Base-by-base conservation (phyloP, 2,888 invertebrate species). In the Smittia aterrima region DNA sequence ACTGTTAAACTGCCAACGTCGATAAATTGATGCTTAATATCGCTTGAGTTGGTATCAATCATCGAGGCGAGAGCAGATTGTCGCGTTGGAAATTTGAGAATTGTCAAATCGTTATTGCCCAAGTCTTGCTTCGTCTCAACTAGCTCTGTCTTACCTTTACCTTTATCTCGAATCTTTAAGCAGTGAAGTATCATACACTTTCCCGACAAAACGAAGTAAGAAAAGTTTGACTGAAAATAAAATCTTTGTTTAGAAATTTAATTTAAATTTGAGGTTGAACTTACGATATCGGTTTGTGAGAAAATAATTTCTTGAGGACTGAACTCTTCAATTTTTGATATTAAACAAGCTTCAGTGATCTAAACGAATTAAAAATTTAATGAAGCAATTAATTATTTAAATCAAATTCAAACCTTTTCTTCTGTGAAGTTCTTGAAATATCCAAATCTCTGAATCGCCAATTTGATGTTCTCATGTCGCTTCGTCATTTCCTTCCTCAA, bases 151-250 rank as follows among this genome's bases (percentile, higher is more conserved):
- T 40, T 72, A 1, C 62, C 62, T 4, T 72, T 72, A n/a, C 20
- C 1, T n/a, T 53, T 64, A 66, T 80, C 81, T 77, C 78, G 77
- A 64, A 81, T 78, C 76, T 80, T 79, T 0, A 83, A 77, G 71
- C 80, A 80, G 74, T 83, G 83, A 9, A 83, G 76, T 25, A 83
- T 81, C 76, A 80, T 79, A 68, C 82, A 82, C 75, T 82, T 79
- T 0, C 83, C 83, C 76, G 81, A 82, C 6, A 83, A 76, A 1
- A 83, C 80, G 76, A 83, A 83, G 75, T 80, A 79, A 0, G 81
- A 82, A 75, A 78, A 80, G 72, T 80, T 79, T 1, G 18, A 16
- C 70, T 70, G 47, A 24, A 41, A 53, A 13, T n/a, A n/a, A 75
- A 80, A 68, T 0, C 78, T 77, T 24, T 80, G 81, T 54, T 77